Evolutionary conservation across 2,797 vertebrate genomes (phyloP).

Genomic region (Setipinna tenuifilis): DNA sequence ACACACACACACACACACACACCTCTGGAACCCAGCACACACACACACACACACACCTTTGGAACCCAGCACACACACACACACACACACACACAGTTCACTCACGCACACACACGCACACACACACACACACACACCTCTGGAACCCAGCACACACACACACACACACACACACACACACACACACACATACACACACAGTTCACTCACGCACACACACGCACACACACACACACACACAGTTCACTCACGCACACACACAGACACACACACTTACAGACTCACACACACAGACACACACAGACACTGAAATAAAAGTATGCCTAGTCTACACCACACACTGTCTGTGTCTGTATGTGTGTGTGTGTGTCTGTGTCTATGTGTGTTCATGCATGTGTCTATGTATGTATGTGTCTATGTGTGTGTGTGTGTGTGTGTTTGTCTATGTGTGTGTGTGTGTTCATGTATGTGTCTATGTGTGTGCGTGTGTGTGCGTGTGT

Average conservation of each 20-base stretch:
- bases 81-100: neutral
- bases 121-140: neutral
- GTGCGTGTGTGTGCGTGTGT: neutral
- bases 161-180: neutral
- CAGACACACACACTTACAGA: neutral
- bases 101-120: neutral
- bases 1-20: too few relatives aligned
- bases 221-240: neutral
- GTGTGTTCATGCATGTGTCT: neutral
- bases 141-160: neutral
- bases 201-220: neutral
- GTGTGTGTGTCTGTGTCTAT: neutral
- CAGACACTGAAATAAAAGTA: too few relatives aligned
- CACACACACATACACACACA: neutral
- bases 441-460: neutral
- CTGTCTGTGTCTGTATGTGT: neutral
- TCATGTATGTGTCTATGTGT: neutral
- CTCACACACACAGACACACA: too few relatives aligned
- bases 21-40: too few relatives aligned
- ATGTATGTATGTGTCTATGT: neutral
- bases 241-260: neutral
- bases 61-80: neutral
- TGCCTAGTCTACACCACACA: too few relatives aligned
- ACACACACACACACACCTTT: too few relatives aligned
- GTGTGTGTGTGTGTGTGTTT: neutral